These are phyloP conservation scores for Dynastes maya DNA, from an alignment of 2,888 invertebrate genomes.

Conservation along the genomic window DNA sequence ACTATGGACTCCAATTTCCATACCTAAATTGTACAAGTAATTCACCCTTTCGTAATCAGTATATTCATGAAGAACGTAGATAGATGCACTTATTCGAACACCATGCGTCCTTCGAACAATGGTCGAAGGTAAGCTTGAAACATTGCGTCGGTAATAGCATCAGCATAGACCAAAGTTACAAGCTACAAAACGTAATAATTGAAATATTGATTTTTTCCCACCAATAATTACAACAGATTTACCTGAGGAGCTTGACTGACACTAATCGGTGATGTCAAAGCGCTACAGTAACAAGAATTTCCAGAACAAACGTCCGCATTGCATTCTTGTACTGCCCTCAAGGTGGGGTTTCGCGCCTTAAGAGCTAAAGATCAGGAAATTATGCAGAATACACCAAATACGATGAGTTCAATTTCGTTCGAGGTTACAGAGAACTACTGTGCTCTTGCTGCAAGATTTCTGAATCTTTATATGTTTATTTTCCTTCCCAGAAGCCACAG, in stretches of 20 bases:
- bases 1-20: constrained; percentile 80
- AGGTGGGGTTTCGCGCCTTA: not conserved
- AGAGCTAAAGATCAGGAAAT: not conserved
- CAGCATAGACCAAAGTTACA: constrained; percentile 75
- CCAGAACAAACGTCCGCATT: not conserved
- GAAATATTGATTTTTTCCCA: no score
- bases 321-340: not conserved
- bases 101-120: constrained; percentile 73
- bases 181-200: no score
- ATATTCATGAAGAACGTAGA: constrained; percentile 83
- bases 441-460: no score
- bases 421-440: no score
- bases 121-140: constrained; percentile 74
- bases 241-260: no score
- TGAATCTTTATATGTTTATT: no score
- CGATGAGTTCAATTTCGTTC: not conserved
- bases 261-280: no score
- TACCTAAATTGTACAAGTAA: constrained; percentile 74
- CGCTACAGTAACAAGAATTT: constrained; percentile 44
- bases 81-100: constrained; percentile 77
- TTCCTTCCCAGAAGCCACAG: no score
- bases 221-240: no score
- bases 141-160: constrained; percentile 73
- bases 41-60: constrained; percentile 74
- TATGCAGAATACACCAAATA: not conserved